These are phyloP conservation scores for Tenthredo amoena DNA, from an alignment of 2,888 invertebrate species.

Conservation along the genomic window DNA sequence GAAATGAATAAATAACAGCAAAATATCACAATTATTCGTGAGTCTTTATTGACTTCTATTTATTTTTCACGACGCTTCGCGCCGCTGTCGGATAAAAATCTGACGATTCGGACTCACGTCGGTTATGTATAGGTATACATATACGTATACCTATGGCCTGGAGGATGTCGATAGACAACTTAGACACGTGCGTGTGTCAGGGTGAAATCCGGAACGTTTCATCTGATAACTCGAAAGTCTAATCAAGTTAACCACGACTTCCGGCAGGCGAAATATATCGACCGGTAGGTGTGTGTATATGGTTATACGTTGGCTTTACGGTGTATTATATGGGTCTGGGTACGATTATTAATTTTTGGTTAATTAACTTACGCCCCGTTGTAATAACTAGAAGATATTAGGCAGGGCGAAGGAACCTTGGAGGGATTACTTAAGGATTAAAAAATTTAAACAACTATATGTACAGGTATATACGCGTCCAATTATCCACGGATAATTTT, in stretches of 20 bases:
- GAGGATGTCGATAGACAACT: too few relatives aligned
- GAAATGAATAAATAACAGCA: neutral
- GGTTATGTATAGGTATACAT: too few relatives aligned
- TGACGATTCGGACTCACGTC: neutral
- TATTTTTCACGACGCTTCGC: neutral
- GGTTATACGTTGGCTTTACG: neutral
- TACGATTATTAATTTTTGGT: slow-evolving; percentile 12
- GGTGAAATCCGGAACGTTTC: neutral
- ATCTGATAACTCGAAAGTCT: neutral
- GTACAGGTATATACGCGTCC: neutral
- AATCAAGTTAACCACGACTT: neutral
- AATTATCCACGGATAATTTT: neutral
- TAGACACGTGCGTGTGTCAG: neutral
- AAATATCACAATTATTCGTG: neutral
- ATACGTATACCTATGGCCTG: too few relatives aligned
- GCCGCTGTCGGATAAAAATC: neutral
- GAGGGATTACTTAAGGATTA: neutral
- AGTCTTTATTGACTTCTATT: neutral
- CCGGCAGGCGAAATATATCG: neutral
- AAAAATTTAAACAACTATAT: neutral
- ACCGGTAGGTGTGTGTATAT: neutral
- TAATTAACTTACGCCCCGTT: neutral
- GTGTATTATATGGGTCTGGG: neutral
- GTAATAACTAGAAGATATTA: neutral
- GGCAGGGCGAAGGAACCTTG: neutral